Evolutionary conservation across 2,113 vertebrate species (phyloP).

Genomic region (Sinosuthora webbiana): DNA sequence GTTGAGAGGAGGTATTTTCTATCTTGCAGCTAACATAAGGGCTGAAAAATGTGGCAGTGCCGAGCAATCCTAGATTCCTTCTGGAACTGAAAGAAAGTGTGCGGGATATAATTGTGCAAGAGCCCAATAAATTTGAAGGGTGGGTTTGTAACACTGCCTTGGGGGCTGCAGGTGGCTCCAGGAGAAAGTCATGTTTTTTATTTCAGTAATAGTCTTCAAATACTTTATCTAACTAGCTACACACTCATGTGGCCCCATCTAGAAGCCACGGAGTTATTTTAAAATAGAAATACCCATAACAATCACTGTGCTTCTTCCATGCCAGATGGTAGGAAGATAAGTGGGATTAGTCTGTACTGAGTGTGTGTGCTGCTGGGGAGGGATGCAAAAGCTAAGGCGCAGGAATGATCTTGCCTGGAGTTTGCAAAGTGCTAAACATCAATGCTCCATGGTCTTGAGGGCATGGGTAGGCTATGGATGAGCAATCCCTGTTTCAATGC

Average conservation of each 20-base stretch:
- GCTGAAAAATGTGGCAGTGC: constrained; percentile 58
- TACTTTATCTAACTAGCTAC: constrained; percentile 8
- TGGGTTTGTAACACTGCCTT: constrained; percentile 52
- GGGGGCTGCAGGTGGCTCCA: constrained; percentile 61
- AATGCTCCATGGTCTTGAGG: accelerated
- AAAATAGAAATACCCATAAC: constrained; percentile 27
- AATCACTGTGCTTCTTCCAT: constrained; percentile 1
- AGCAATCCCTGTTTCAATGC: not conserved
- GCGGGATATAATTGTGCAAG: constrained; percentile 22
- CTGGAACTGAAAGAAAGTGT: constrained; percentile 48
- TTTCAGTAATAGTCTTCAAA: constrained; percentile 28
- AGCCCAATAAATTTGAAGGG: constrained; percentile 35
- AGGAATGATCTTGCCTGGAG: not conserved
- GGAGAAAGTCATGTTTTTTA: constrained; percentile 11
- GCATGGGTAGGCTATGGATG: accelerated
- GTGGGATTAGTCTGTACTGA: not conserved
- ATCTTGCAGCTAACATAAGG: constrained; percentile 69
- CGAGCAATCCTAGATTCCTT: constrained; percentile 51
- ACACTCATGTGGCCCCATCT: not conserved
- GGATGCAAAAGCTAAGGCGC: not conserved
- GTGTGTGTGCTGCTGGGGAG: not conserved
- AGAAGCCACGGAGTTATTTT: constrained; percentile 24
- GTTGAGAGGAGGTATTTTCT: constrained; percentile 66
- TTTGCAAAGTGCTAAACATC: not conserved
- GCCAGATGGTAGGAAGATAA: constrained; percentile 46